Evolutionary conservation across 1,140 invertebrate genomes (phyloP), one percentile per base, ranked within the genome.

Genomic region (Drosophila santomea): DNA sequence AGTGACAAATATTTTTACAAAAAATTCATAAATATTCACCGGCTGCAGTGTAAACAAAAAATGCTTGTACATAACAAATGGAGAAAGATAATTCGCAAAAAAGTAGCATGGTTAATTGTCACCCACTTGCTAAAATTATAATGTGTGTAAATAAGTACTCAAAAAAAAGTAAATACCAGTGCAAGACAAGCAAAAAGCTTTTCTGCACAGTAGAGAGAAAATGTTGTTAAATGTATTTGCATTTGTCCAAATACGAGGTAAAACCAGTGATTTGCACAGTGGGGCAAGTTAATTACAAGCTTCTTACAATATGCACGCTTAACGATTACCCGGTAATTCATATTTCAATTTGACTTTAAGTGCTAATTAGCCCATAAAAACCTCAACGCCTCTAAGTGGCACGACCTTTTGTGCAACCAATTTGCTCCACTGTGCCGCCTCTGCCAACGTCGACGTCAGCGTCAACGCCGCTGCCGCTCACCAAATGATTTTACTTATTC

Each of bases 401-500:
- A 14, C 32, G 25, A 43, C 63, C 67, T 57, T 57, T 54, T 69
- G 28, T 3, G 15, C 10, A 56, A 17, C 10, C 32, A 47, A 62
- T 32, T 63, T 45, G 68, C 3, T 45, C 68, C 83, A 86, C 79
- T 67, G 82, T 88, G 75, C 69, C 23, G 12, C 8, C 17, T 36
- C 64, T 38, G 35, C 47, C 59, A 25, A 4, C 47, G 11, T 23
- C 51, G 36, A 4, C 47, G 11, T 23, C 51, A 36, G 8, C 56
- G 38, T 23, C 68, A 7, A 25, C 48, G 39, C 58, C 35, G 39
- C 25, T 45, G 62, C 59, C 66, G 76, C 61, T 86, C 69, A 83
- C 69, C 56, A 43, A 60, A 59, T 43, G 50, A 35, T 88, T 86
- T 88, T 77, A 88, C 80, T 89, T 89, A 88, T 80, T 79, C 82